Percentiles rank a stretch among this genome's conserved stretches.
phyloP scores from a whole-genome alignment of 1,140 invertebrate species.

The Leptopilina boulardi region DNA sequence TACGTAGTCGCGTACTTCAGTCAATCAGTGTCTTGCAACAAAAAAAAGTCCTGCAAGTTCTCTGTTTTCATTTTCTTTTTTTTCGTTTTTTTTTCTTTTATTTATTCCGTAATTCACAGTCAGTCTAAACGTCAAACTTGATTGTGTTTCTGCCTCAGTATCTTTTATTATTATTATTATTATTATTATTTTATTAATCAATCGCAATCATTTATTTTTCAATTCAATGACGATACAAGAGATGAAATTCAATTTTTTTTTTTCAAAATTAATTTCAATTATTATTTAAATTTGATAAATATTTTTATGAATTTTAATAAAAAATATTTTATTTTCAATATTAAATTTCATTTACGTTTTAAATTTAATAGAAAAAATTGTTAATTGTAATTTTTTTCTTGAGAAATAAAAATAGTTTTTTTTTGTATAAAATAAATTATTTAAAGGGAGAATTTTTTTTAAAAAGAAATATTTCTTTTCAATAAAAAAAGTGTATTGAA shows the following conservation, averaged over 20 bases:
- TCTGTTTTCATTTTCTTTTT: too few species aligned
- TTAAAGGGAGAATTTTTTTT: constrained; percentile 48
- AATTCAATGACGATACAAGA: constrained; percentile 52
- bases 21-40: constrained; percentile 67
- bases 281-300: too few species aligned
- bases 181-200: constrained; percentile 35
- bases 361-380: too few species aligned
- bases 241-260: background rate
- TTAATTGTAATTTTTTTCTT: too few species aligned
- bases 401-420: too few species aligned
- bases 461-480: constrained; percentile 46
- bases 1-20: constrained; percentile 69
- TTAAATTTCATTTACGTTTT: too few species aligned
- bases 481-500: background rate
- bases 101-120: constrained; percentile 59
- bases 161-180: constrained; percentile 29
- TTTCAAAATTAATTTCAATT: too few species aligned
- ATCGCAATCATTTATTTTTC: constrained; percentile 50
- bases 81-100: too few species aligned
- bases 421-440: too few species aligned
- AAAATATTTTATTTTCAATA: too few species aligned
- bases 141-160: constrained; percentile 60
- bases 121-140: constrained; percentile 67
- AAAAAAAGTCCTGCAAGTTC: constrained; percentile 58
- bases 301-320: too few species aligned